These are phyloP conservation scores for Eulemur mongoz DNA, from an alignment of 2,797 vertebrate genomes.

Conservation along the genomic window DNA sequence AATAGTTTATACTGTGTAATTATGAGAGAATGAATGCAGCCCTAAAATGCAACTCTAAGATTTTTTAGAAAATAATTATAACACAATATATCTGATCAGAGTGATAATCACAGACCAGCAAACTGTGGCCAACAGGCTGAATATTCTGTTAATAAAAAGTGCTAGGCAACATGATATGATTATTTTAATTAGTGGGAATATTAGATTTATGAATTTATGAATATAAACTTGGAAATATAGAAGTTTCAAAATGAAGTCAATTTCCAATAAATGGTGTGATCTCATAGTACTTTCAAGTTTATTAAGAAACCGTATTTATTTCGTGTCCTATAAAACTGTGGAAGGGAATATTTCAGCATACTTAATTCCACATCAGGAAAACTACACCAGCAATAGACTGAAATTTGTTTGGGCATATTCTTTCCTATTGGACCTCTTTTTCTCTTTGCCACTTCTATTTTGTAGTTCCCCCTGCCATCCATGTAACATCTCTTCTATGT, in stretches of 20 bases:
- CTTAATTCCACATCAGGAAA: background rate
- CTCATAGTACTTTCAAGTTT: background rate
- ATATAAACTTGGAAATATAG: background rate
- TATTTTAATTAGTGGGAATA: background rate
- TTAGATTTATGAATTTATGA: background rate
- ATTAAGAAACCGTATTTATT: background rate
- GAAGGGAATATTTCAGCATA: background rate
- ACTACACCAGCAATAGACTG: background rate
- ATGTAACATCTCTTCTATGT: background rate
- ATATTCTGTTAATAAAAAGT: background rate
- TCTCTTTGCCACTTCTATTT: background rate
- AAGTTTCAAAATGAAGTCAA: background rate
- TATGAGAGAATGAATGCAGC: background rate
- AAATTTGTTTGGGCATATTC: background rate
- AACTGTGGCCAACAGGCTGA: background rate
- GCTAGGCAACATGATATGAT: background rate
- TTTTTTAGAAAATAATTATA: background rate
- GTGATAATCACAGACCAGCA: background rate
- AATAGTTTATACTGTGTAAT: background rate
- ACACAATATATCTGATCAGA: background rate
- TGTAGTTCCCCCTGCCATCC: background rate
- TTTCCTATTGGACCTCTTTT: background rate
- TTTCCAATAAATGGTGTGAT: background rate
- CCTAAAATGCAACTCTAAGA: background rate
- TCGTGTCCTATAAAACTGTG: background rate